These are phyloP conservation scores for Gallinago jamesoni DNA, from an alignment of 2,113 vertebrate species.

Conservation along the genomic window DNA sequence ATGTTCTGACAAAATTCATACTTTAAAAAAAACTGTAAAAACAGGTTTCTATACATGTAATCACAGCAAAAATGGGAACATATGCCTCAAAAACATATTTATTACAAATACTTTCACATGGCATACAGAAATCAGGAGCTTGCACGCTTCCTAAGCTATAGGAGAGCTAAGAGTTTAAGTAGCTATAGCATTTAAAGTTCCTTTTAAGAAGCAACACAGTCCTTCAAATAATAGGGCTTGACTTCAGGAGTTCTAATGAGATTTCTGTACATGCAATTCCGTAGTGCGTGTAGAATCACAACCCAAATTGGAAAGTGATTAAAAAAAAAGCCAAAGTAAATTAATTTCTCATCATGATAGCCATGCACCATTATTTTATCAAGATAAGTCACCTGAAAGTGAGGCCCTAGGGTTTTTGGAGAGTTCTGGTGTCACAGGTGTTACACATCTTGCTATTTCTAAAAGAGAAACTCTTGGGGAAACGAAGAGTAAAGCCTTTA, in stretches of 20 bases:
- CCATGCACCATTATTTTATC: background rate
- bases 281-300: background rate
- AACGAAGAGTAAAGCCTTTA: background rate
- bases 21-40: background rate
- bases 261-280: background rate
- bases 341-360: background rate
- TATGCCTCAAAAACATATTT: too few relatives aligned
- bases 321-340: background rate
- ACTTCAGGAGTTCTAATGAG: background rate
- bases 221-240: background rate
- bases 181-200: background rate
- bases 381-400: background rate
- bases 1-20: background rate
- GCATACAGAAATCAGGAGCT: background rate
- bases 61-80: background rate
- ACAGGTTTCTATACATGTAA: background rate
- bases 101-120: background rate
- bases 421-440: background rate
- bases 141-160: background rate
- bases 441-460: background rate
- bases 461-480: background rate
- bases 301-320: background rate
- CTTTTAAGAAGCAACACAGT: background rate
- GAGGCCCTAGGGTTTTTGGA: background rate
- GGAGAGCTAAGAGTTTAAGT: background rate